Evolutionary conservation across 2,888 invertebrate species (phyloP).

Genomic region (Hyppa rectilinea): DNA sequence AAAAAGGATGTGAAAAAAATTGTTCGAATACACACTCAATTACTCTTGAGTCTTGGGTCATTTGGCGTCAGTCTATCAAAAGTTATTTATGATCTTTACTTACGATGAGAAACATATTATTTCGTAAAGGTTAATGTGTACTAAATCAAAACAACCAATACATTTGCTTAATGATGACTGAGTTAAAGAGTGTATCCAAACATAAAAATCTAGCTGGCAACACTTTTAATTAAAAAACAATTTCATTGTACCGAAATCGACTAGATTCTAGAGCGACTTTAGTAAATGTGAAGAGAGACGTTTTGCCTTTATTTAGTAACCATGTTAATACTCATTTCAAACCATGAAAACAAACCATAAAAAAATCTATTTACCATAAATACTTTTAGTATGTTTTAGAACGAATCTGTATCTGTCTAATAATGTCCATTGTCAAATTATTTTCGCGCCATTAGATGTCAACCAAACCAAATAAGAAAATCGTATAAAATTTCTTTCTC

Average conservation of each 20-base stretch:
- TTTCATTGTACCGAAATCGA: background rate
- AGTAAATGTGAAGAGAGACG: background rate
- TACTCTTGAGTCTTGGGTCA: too few relatives aligned
- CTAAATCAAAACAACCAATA: too few relatives aligned
- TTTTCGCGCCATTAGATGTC: constrained; percentile 34
- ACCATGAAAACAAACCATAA: background rate
- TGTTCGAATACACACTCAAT: constrained; percentile 43
- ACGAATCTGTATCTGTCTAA: constrained; percentile 10
- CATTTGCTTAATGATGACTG: too few relatives aligned
- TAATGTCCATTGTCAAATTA: background rate
- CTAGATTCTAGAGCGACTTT: background rate
- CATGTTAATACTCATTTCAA: too few relatives aligned
- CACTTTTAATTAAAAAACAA: too few relatives aligned
- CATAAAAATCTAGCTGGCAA: constrained; percentile 12
- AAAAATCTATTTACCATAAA: background rate
- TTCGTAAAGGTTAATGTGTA: background rate
- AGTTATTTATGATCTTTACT: too few relatives aligned
- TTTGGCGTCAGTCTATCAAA: background rate
- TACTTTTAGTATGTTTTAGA: too few relatives aligned
- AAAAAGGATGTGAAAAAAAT: constrained; percentile 48
- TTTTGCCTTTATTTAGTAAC: background rate
- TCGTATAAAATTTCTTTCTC: too few relatives aligned
- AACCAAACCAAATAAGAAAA: background rate
- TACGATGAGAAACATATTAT: background rate
- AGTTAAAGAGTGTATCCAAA: constrained; percentile 30